phyloP scores from a whole-genome alignment of 2,113 vertebrate genomes.

The Corydoras sp. region DNA sequence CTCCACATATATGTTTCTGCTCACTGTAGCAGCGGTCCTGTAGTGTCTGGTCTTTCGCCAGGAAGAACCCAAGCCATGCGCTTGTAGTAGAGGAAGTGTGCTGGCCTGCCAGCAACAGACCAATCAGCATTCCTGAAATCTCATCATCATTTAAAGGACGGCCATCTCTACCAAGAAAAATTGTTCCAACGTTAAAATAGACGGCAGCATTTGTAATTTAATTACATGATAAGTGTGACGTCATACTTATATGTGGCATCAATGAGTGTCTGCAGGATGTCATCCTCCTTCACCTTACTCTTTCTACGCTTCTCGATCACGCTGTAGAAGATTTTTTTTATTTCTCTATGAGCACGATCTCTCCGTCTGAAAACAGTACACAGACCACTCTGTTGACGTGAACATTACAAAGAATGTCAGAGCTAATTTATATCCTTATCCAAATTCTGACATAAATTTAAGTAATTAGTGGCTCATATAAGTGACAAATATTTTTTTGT shows the following conservation, averaged over 20 bases:
- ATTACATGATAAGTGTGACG: not conserved
- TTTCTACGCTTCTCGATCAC: slow-evolving; percentile 84
- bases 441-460: too few relatives aligned
- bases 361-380: slow-evolving; percentile 67
- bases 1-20: slow-evolving; percentile 81
- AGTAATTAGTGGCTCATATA: too few relatives aligned
- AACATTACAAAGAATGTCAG: too few relatives aligned
- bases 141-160: slow-evolving; percentile 73
- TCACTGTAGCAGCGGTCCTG: slow-evolving; percentile 84
- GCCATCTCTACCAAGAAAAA: slow-evolving; percentile 69
- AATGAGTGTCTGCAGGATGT: slow-evolving; percentile 93
- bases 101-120: slow-evolving; percentile 88
- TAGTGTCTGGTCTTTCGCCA: slow-evolving; percentile 74
- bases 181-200: not conserved
- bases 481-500: too few relatives aligned
- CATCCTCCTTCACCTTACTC: slow-evolving; percentile 73
- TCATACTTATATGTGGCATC: slow-evolving; percentile 91
- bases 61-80: slow-evolving; percentile 92
- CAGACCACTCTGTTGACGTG: not conserved
- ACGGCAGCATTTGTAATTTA: too few relatives aligned
- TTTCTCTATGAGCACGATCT: slow-evolving; percentile 83
- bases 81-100: slow-evolving; percentile 97
- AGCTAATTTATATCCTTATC: not conserved
- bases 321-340: slow-evolving; percentile 89
- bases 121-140: slow-evolving; percentile 88